phyloP scores from a whole-genome alignment of 2,113 vertebrate species.

The Girardinichthys multiradiatus region DNA sequence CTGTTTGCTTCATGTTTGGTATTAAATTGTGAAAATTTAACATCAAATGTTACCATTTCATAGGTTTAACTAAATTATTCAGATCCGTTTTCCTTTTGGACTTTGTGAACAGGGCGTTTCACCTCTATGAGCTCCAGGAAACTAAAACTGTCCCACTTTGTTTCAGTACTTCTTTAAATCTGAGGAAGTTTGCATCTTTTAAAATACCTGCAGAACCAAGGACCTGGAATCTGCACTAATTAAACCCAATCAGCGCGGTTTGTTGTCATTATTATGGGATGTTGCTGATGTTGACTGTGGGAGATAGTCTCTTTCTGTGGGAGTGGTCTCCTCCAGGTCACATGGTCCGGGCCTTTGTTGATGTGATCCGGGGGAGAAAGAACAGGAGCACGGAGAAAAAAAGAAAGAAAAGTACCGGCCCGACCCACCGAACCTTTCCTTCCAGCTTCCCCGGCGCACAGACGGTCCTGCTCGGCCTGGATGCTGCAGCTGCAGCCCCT shows the following conservation, averaged over 20 bases:
- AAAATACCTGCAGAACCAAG: neutral
- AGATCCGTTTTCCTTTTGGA: too few species aligned
- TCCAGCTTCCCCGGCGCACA: conserved; percentile 22
- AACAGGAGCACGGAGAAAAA: conserved; percentile 33
- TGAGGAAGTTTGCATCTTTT: too few species aligned
- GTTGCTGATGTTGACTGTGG: too few species aligned
- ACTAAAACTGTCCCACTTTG: too few species aligned
- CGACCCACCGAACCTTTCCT: conserved; percentile 12
- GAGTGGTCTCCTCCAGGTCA: conserved; percentile 65
- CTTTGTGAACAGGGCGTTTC: too few species aligned
- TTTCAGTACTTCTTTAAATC: too few species aligned
- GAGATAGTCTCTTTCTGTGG: conserved; percentile 15
- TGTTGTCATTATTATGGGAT: too few species aligned
- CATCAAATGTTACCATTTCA: too few species aligned
- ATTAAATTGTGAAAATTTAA: too few species aligned
- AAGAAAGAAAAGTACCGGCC: conserved; percentile 28
- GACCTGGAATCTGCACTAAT: neutral
- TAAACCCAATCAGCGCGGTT: neutral
- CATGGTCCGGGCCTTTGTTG: conserved; percentile 73
- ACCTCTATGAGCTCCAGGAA: too few species aligned
- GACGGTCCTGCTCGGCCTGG: conserved; percentile 33
- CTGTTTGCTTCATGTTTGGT: too few species aligned
- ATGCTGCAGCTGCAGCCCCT: conserved; percentile 30
- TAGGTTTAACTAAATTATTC: too few species aligned
- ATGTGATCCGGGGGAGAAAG: conserved; percentile 48